Percentiles rank a stretch among this genome's conserved stretches.
phyloP scores from a whole-genome alignment of 2,113 vertebrate species.

The Scartelaos histophorus region DNA sequence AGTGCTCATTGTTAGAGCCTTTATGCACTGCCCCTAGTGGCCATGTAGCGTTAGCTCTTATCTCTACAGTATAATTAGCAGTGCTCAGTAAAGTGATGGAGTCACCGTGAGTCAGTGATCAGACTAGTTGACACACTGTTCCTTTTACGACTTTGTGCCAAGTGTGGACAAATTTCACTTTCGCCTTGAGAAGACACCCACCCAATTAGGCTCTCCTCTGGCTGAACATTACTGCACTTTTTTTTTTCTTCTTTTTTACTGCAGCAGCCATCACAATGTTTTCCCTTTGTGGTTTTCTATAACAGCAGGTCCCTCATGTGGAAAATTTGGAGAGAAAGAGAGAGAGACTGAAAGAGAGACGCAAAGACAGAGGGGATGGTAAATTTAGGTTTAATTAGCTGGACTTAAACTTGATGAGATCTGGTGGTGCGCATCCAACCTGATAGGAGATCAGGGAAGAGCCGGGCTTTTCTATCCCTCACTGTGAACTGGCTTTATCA shows the following conservation, averaged over 20 bases:
- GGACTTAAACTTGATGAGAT: constrained; percentile 62
- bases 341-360: background rate
- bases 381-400: constrained; percentile 67
- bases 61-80: constrained; percentile 3
- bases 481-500: constrained; percentile 67
- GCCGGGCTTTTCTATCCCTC: constrained; percentile 40
- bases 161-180: constrained; percentile 29
- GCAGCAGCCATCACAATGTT: constrained; percentile 26
- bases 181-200: constrained; percentile 48
- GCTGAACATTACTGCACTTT: constrained; percentile 24
- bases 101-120: constrained; percentile 25
- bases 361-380: constrained; percentile 11
- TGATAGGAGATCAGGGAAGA: constrained; percentile 51
- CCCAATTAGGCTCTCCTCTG: constrained; percentile 44
- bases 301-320: constrained; percentile 53
- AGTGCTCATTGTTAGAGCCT: background rate
- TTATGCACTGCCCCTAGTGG: constrained; percentile 14
- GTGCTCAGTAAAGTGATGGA: constrained; percentile 14
- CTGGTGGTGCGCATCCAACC: constrained; percentile 57
- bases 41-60: constrained; percentile 13
- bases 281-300: constrained; percentile 35
- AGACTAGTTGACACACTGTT: constrained; percentile 33
- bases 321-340: constrained; percentile 29
- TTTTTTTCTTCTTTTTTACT: constrained; percentile 16
- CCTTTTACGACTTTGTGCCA: constrained; percentile 36